Percentiles rank a stretch among this genome's conserved stretches.
These are phyloP conservation scores for Aegotheles bennettii DNA, from an alignment of 2,113 vertebrate species.

Conservation along the genomic window DNA sequence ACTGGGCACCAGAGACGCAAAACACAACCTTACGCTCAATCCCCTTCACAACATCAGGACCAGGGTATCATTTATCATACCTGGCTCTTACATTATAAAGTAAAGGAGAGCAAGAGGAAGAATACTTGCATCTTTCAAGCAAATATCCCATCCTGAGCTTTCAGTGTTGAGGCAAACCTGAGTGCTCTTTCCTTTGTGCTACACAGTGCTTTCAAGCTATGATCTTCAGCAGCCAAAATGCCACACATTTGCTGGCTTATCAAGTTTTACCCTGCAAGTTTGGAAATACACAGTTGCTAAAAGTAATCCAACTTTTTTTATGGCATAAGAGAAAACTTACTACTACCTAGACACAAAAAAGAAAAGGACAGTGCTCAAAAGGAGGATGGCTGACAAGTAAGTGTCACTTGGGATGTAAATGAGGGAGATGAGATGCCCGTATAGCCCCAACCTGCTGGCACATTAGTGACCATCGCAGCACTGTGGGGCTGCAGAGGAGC, in stretches of 20 bases:
- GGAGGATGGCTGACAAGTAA: background rate
- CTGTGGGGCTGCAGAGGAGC: background rate
- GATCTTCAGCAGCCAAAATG: background rate
- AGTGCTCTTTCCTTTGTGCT: background rate
- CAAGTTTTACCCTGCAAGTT: background rate
- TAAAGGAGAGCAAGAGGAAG: background rate
- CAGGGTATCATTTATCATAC: background rate
- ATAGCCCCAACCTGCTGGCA: background rate
- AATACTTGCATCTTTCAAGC: background rate
- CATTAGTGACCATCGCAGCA: background rate
- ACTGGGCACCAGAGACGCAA: background rate
- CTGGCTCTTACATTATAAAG: background rate
- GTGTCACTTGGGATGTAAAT: background rate
- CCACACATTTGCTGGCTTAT: constrained; percentile 12
- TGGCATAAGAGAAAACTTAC: background rate
- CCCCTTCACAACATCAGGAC: background rate
- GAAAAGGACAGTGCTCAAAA: background rate
- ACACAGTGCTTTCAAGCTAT: background rate
- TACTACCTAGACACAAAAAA: background rate
- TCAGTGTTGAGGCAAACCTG: background rate
- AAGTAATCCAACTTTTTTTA: background rate
- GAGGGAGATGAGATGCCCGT: background rate
- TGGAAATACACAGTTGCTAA: background rate
- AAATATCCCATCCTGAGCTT: background rate
- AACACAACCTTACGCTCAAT: background rate